Base-by-base conservation (phyloP, 2,113 vertebrate species). In the Fregata magnificens region DNA sequence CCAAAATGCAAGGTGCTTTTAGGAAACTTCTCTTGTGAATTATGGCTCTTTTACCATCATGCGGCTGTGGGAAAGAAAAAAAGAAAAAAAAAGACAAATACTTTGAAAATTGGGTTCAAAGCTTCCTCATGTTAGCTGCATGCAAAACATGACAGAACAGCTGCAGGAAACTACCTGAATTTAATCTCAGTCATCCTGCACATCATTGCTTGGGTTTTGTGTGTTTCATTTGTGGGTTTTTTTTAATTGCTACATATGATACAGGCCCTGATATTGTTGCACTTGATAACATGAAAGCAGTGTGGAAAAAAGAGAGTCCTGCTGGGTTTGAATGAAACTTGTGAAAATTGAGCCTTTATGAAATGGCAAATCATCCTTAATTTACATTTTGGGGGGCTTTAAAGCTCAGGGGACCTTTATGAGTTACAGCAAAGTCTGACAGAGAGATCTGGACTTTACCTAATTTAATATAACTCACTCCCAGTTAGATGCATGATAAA, bases 1-100 rank as follows among this genome's bases (percentile, higher is more conserved):
- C 28, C 77, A 94, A 95, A 97, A 85, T 52, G 22, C 53, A 94
- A 97, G 31, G 44, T 88, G 52, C 34, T 95, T 96, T 97, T 77
- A 98, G 87, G 70, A 95, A 69, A 38, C n/a, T 95, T 66, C 7
- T 80, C 36, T 55, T 87, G 25, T 93, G 79, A 96, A 80, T 95
- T 92, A 70, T 80, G 8, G 63, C 25, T 91, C 49, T 93, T 47
- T 88, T 67, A 49, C 32, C 13, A 72, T 67, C 38, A 40, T 2
- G 1, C 1, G 6, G 7, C 49, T 63, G 38, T 65, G 49, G 26
- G 28, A 31, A 22, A 71, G 11, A 22, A 19, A 29, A 47, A 66
- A 74, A 47, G 1, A 22, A 9, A 7, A 12, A 14, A 58, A 84
- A 22, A 10, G 4, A 91, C 2, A 62, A 88, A 86, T 50, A 74